Percentiles rank a stretch among this genome's conserved stretches.
phyloP scores from a whole-genome alignment of 1,140 invertebrate species.

The Arion vulgaris region DNA sequence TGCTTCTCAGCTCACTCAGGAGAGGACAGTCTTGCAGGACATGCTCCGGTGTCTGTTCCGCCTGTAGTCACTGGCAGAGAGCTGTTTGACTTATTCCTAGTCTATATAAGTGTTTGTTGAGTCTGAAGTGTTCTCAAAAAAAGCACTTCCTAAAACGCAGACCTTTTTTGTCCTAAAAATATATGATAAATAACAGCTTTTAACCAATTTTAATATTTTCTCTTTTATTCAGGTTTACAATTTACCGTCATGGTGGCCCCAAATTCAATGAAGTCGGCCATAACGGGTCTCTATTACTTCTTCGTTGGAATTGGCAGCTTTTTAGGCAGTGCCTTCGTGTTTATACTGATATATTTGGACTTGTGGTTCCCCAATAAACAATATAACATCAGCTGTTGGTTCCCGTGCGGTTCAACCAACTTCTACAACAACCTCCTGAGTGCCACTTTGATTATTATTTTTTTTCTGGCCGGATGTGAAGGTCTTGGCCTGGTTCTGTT shows the following conservation, averaged over 20 bases:
- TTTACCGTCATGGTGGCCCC: slow-evolving; percentile 75
- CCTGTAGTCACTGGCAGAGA: too few relatives aligned
- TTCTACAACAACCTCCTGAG: too few relatives aligned
- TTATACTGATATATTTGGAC: slow-evolving; percentile 54
- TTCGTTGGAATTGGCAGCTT: slow-evolving; percentile 75
- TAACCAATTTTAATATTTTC: background rate
- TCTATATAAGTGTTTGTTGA: too few relatives aligned
- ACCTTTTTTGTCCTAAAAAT: too few relatives aligned
- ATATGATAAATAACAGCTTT: too few relatives aligned
- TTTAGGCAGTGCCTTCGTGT: slow-evolving; percentile 70
- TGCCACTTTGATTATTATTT: slow-evolving; percentile 75
- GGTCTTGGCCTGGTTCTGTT: slow-evolving; percentile 67
- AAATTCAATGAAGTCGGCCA: slow-evolving; percentile 74
- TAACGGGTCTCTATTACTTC: slow-evolving; percentile 75
- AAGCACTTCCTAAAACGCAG: too few relatives aligned
- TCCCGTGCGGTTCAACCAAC: slow-evolving; percentile 29
- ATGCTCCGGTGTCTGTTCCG: too few relatives aligned
- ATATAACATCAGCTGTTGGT: slow-evolving; percentile 72
- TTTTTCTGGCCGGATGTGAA: slow-evolving; percentile 73
- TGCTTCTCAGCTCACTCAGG: too few relatives aligned
- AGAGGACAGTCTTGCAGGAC: too few relatives aligned
- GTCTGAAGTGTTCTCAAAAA: too few relatives aligned
- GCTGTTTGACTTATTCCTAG: too few relatives aligned
- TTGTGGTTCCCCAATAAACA: slow-evolving; percentile 67
- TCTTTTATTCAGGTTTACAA: slow-evolving; percentile 57